Conservation (phyloP, 2,888 invertebrate genomes). For the Caenorhabditis virilis region DNA sequence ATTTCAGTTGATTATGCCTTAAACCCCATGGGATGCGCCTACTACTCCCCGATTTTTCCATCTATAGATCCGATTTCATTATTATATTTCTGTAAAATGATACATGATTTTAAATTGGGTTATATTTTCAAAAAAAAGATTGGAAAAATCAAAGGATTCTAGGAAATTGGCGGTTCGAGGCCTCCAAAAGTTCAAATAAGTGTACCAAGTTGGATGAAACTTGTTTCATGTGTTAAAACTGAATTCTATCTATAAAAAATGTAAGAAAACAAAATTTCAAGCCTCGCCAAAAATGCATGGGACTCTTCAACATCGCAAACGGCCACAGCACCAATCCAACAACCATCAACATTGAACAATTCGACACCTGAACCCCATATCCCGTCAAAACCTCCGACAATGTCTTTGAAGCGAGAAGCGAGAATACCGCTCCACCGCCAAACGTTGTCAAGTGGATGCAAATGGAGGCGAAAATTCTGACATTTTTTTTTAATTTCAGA, state of each 20-base stretch:
- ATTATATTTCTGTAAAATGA: no score
- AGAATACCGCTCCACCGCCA: constrained; percentile 39
- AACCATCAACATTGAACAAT: constrained; percentile 28
- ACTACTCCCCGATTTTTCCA: no score
- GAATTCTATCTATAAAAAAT: no score
- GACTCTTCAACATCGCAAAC: constrained; percentile 41
- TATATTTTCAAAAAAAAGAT: background rate
- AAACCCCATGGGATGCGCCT: no score
- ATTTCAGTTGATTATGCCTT: no score
- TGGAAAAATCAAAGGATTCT: no score
- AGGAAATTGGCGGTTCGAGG: no score
- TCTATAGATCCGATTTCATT: no score
- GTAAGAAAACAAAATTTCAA: background rate
- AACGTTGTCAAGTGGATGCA: constrained; percentile 29
- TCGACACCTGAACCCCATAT: constrained; percentile 17
- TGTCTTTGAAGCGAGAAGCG: constrained; percentile 39
- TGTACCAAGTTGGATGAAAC: no score
- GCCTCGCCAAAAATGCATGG: constrained; percentile 43
- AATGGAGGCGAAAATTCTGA: constrained; percentile 26
- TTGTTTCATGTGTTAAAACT: no score
- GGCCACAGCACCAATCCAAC: constrained; percentile 44
- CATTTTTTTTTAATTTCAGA: constrained; percentile 4
- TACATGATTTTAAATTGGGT: no score
- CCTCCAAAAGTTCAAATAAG: no score
- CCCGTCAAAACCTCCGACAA: constrained; percentile 27